Evolutionary conservation across 2,113 vertebrate genomes (phyloP).

Genomic region (Corydoras sp.): DNA sequence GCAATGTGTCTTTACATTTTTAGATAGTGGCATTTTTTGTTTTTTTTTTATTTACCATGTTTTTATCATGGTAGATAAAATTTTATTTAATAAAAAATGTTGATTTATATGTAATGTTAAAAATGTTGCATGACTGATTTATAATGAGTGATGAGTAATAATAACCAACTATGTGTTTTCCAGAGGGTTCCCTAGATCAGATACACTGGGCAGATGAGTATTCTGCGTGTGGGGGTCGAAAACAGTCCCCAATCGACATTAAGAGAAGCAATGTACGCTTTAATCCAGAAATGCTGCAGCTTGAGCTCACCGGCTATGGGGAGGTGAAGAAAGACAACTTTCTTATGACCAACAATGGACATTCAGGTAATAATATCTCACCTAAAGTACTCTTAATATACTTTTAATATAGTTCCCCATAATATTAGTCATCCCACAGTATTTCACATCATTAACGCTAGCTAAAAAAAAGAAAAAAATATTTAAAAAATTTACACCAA

Average conservation of each 20-base stretch:
- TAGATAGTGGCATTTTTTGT: too few species aligned
- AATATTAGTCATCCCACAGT: too few species aligned
- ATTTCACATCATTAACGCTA: too few species aligned
- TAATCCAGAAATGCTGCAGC: constrained; percentile 59
- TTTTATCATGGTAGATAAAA: neutral
- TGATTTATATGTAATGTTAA: too few species aligned
- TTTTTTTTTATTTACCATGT: neutral
- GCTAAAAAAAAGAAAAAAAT: too few species aligned
- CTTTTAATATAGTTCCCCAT: too few species aligned
- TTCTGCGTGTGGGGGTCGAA: constrained; percentile 62
- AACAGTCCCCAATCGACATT: constrained; percentile 83
- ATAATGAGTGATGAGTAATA: neutral
- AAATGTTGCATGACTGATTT: neutral
- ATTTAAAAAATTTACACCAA: too few species aligned
- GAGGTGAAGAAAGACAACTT: constrained; percentile 53
- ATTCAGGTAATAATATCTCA: constrained; percentile 69
- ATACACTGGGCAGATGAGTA: constrained; percentile 72
- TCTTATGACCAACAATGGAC: constrained; percentile 80
- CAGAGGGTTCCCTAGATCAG: constrained; percentile 73
- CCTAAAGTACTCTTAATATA: too few species aligned
- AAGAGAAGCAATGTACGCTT: constrained; percentile 63
- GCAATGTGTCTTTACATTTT: too few species aligned
- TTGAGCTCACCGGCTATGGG: constrained; percentile 70
- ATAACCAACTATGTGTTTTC: neutral
- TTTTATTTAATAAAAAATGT: too few species aligned